Evolutionary conservation across 2,888 invertebrate genomes (phyloP), one percentile per base, ranked within the genome.

Genomic region (Macrosiphum euphorbiae): DNA sequence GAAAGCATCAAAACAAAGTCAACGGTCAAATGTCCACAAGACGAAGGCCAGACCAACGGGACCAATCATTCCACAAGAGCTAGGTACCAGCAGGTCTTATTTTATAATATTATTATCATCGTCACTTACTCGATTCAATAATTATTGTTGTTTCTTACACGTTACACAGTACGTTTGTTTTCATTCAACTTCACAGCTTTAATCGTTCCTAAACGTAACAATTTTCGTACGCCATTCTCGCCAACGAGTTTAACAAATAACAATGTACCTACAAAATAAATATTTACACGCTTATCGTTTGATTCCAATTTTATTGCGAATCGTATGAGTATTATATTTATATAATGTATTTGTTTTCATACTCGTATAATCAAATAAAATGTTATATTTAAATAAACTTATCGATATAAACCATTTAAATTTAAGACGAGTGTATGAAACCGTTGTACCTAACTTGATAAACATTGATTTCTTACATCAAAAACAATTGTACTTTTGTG

Each of bases 1-100:
- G 94, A 94, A 90, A 94, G 41, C 86, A n/a, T 94, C 86, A 52
- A 50, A n/a, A 61, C 67, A 61, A 86, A 86, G n/a, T 61, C 94
- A 50, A 85, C 86, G 41, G 84, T 47, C 35, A n/a, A 88, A 78
- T 44, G 28, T 67, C 90, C 50, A 52, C 90, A 16, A 28, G 50
- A 86, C 28, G 85, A 90, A 50, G 67, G 20, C 35, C 61, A 3
- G 13, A 24, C 26, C 88, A 41, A 44, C 20, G 35, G 58, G 44
- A 61, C 10, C 84, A n/a, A 58, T 50, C 86, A 47, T 90, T 85
- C 90, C 35, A 35, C 86, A 28, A 90, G 41, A 86, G 35, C 94
- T 94, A 90, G 90, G 94, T 94, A 89, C 28, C 35, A 35, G 16
- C 20, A 86, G 20, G 10, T 52, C 44, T 41, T 55, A 47, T 55